These are phyloP conservation scores for Entomyzon cyanotis DNA, from an alignment of 2,113 vertebrate species.

Conservation along the genomic window DNA sequence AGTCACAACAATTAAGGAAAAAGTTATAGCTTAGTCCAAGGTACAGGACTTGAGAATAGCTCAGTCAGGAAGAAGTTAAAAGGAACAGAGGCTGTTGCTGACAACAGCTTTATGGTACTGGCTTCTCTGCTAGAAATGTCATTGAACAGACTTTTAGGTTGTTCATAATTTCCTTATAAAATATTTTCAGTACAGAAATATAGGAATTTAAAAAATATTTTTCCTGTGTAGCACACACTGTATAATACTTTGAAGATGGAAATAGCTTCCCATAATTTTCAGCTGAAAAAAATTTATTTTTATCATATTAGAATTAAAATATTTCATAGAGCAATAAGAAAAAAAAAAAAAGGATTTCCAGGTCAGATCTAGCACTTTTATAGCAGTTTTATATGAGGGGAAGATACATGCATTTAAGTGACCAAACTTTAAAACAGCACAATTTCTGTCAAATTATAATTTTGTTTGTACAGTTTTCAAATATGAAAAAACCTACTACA, in stretches of 20 bases:
- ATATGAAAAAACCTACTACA: neutral
- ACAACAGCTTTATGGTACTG: neutral
- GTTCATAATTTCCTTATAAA: neutral
- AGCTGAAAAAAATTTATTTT: neutral
- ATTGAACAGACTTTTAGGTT: neutral
- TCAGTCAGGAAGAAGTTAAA: neutral
- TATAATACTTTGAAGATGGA: neutral
- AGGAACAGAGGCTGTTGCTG: neutral
- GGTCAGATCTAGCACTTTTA: neutral
- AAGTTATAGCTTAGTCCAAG: neutral
- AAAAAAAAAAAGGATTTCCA: neutral
- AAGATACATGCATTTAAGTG: neutral
- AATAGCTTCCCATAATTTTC: neutral
- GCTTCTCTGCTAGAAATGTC: neutral
- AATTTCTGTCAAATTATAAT: neutral
- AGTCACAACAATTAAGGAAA: neutral
- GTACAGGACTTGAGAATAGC: neutral
- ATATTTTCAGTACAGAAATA: neutral
- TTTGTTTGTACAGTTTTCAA: neutral
- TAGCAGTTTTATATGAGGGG: neutral
- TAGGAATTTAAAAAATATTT: neutral
- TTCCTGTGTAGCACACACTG: neutral
- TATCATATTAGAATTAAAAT: neutral
- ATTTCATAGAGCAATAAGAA: neutral
- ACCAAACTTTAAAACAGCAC: neutral